These are phyloP conservation scores for Notolepis coatsorum DNA, from an alignment of 2,797 vertebrate genomes.

Conservation along the genomic window DNA sequence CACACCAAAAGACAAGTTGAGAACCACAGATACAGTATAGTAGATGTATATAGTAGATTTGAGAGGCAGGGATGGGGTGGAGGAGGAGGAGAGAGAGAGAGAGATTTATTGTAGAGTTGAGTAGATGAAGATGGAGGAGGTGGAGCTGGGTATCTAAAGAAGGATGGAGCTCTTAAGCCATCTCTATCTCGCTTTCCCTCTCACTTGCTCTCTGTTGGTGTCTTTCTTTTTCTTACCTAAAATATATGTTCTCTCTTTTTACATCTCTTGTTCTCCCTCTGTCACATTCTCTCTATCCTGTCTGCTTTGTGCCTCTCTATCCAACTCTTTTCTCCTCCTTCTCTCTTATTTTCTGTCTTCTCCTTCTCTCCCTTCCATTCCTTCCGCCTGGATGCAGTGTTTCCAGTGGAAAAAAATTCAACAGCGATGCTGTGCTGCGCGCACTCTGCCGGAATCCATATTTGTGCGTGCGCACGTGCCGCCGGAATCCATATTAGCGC, in stretches of 20 bases:
- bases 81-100: too few relatives aligned
- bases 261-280: constrained; percentile 16
- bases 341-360: too few relatives aligned
- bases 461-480: too few relatives aligned
- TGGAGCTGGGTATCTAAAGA: constrained; percentile 35
- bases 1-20: too few relatives aligned
- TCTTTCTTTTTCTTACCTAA: constrained; percentile 10
- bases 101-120: constrained; percentile 22
- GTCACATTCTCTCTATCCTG: neutral
- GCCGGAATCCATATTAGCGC: too few relatives aligned
- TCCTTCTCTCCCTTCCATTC: neutral
- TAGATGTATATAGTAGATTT: neutral
- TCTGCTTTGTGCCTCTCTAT: constrained; percentile 13
- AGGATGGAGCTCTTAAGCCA: constrained; percentile 5
- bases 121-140: constrained; percentile 36
- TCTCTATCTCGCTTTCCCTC: too few relatives aligned
- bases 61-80: constrained; percentile 16
- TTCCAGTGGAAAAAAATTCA: too few relatives aligned
- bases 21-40: too few relatives aligned
- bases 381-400: neutral
- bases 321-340: neutral
- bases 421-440: too few relatives aligned
- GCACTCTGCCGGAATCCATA: too few relatives aligned
- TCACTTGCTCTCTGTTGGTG: neutral
- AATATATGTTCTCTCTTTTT: too few relatives aligned